A percentile compares a stretch with the other conserved stretches of the same genome.
Conservation (phyloP, 2,888 invertebrate genomes). For the Caenorhabditis afra region DNA sequence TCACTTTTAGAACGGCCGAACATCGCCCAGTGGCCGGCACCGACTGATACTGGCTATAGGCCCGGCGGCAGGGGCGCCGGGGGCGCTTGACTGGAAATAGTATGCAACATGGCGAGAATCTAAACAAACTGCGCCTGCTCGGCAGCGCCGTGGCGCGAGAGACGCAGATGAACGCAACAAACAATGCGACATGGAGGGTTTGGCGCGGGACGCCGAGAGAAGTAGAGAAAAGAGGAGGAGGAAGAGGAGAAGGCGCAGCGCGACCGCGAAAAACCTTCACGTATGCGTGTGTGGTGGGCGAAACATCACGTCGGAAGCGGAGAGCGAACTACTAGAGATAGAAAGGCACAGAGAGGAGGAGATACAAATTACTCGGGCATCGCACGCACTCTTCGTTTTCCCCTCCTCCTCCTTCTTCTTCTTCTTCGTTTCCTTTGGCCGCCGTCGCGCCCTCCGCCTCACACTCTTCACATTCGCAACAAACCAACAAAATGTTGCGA, state of each 20-base stretch:
- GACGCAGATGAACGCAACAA: conserved; percentile 44
- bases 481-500: conserved; percentile 44
- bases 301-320: conserved; percentile 28
- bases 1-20: conserved; percentile 57
- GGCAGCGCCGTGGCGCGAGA: conserved; percentile 21
- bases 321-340: conserved; percentile 10
- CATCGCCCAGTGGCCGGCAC: conserved; percentile 56
- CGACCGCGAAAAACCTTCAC: conserved; percentile 37
- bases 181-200: conserved; percentile 35
- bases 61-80: conserved; percentile 10
- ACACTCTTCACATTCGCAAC: conserved; percentile 41
- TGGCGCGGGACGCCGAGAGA: conserved; percentile 28
- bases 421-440: conserved; percentile 29
- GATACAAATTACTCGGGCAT: conserved; percentile 57
- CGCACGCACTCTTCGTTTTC: conserved; percentile 50
- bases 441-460: conserved; percentile 11
- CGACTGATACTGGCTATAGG: conserved; percentile 52
- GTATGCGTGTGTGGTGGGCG: conserved; percentile 34
- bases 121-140: conserved; percentile 19
- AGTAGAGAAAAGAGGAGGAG: not conserved
- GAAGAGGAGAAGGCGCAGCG: conserved; percentile 43
- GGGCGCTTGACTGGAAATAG: conserved; percentile 44
- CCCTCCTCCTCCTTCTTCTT: conserved; percentile 20
- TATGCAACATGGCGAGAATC: conserved; percentile 33
- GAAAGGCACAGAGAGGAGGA: not conserved